These are phyloP conservation scores for Nycticebus coucang DNA, from an alignment of 2,113 vertebrate genomes.

Conservation along the genomic window DNA sequence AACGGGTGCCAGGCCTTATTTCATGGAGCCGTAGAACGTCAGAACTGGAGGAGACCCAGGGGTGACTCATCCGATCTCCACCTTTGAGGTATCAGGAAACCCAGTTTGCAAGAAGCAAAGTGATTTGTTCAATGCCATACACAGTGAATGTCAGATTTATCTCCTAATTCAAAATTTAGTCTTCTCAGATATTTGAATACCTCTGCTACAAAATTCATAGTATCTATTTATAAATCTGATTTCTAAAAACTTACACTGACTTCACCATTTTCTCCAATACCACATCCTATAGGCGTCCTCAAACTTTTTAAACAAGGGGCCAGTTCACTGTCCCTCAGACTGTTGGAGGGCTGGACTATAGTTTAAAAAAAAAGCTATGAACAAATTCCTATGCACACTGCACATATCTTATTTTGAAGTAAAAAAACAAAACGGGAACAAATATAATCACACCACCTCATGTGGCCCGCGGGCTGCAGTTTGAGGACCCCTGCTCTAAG, in stretches of 20 bases:
- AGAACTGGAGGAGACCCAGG: conserved; percentile 5
- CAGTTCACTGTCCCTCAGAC: too few relatives aligned
- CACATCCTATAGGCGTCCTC: too few relatives aligned
- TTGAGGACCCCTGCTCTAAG: background rate
- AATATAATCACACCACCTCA: too few relatives aligned
- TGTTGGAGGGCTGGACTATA: too few relatives aligned
- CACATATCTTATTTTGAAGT: too few relatives aligned
- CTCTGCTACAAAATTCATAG: background rate
- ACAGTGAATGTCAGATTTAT: background rate
- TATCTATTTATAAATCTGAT: background rate
- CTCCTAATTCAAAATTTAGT: background rate
- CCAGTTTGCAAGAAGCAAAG: conserved; percentile 29
- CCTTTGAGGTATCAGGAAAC: conserved; percentile 53
- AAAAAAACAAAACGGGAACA: too few relatives aligned
- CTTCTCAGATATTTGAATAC: background rate
- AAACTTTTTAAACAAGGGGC: too few relatives aligned
- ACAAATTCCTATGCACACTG: too few relatives aligned
- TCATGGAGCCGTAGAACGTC: background rate
- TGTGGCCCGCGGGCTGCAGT: too few relatives aligned
- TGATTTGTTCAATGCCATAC: conserved; percentile 49
- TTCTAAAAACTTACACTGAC: background rate
- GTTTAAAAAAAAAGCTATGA: too few relatives aligned
- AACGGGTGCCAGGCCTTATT: conserved; percentile 60
- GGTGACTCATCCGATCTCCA: conserved; percentile 35
- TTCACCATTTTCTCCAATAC: background rate